Evolutionary conservation across 2,113 vertebrate genomes (phyloP).

Genomic region (Macrotus californicus): DNA sequence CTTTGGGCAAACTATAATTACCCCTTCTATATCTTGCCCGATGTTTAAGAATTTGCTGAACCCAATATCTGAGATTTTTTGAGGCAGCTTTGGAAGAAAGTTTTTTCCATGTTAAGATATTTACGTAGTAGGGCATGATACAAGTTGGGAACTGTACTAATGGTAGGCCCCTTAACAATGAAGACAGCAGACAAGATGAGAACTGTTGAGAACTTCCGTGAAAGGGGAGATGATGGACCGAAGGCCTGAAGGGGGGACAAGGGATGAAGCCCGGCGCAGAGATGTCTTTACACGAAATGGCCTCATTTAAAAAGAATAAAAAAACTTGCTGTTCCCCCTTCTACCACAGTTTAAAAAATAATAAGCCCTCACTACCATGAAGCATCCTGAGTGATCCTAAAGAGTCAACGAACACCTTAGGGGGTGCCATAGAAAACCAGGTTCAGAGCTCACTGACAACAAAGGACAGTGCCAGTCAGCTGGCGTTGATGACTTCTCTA

Average conservation of each 20-base stretch:
- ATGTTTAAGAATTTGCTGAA: conserved; percentile 41
- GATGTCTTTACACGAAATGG: conserved; percentile 16
- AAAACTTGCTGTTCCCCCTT: background rate
- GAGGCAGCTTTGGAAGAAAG: conserved; percentile 15
- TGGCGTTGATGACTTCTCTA: background rate
- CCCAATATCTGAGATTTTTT: background rate
- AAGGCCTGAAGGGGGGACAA: background rate
- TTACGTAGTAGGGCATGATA: background rate
- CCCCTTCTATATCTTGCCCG: background rate
- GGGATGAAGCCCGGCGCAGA: background rate
- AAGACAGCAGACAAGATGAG: background rate
- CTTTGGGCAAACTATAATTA: conserved; percentile 39
- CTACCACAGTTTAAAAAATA: background rate
- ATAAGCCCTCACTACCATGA: background rate
- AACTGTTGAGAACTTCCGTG: background rate
- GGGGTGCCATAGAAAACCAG: background rate
- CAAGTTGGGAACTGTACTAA: background rate
- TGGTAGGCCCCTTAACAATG: background rate
- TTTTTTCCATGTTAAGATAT: background rate
- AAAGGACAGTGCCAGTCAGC: background rate
- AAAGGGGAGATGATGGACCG: background rate
- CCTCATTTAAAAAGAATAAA: background rate
- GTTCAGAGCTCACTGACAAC: background rate
- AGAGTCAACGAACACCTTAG: background rate
- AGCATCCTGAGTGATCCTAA: background rate